A percentile compares a stretch with the other conserved stretches of the same genome.
Conservation (phyloP, 2,797 vertebrate species). For the Gobio occitaniae region DNA sequence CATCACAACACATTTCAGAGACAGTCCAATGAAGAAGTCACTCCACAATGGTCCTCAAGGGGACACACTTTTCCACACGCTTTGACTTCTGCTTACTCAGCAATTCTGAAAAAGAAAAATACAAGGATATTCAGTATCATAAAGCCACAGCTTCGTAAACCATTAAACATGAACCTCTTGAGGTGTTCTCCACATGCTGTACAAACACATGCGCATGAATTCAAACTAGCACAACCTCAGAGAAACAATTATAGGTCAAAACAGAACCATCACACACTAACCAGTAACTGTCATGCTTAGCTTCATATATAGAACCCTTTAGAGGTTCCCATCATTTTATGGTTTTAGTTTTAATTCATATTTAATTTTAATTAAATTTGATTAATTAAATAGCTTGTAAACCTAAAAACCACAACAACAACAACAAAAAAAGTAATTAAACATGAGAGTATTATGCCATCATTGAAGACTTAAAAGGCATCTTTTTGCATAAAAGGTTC, state of each 20-base stretch:
- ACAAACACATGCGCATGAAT: not conserved
- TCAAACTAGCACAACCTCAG: not conserved
- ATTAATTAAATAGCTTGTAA: not conserved
- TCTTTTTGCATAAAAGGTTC: not conserved
- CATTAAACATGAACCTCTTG: not conserved
- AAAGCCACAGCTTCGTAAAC: not conserved
- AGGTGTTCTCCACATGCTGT: not conserved
- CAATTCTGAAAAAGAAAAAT: constrained; percentile 58
- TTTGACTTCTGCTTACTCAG: constrained; percentile 60
- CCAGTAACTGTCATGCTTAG: not conserved
- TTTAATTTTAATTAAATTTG: not conserved
- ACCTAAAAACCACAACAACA: not conserved
- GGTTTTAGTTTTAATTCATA: not conserved
- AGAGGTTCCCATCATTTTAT: not conserved
- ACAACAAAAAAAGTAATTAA: not conserved
- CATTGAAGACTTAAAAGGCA: not conserved
- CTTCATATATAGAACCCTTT: not conserved
- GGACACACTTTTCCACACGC: not conserved
- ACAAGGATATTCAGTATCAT: not conserved
- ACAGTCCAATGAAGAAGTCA: constrained; percentile 19
- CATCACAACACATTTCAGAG: constrained; percentile 13
- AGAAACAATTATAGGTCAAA: not conserved
- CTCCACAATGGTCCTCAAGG: constrained; percentile 28
- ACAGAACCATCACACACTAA: not conserved
- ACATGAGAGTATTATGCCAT: not conserved